Conservation (phyloP, 2,113 vertebrate genomes). For the Nicator chloris region DNA sequence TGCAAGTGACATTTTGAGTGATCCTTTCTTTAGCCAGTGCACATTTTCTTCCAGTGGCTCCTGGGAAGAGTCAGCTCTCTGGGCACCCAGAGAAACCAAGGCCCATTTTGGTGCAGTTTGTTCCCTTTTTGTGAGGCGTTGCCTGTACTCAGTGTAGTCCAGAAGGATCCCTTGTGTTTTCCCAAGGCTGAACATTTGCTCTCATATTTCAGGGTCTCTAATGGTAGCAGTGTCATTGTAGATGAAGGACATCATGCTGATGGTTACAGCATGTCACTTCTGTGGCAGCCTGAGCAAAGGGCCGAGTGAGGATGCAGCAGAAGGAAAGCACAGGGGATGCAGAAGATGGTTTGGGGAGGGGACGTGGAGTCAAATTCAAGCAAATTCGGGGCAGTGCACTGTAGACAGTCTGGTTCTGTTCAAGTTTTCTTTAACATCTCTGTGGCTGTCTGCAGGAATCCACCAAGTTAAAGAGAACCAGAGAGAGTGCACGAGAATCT, state of each 20-base stretch:
- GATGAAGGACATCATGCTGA: fast-evolving
- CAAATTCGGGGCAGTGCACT: background rate
- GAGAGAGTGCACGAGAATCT: background rate
- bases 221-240: fast-evolving
- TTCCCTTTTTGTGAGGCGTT: background rate
- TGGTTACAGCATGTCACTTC: background rate
- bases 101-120: background rate
- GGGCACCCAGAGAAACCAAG: background rate
- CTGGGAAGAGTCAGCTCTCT: background rate
- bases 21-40: background rate
- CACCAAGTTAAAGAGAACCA: background rate
- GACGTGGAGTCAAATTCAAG: background rate
- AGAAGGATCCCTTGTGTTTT: background rate
- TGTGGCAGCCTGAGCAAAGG: background rate
- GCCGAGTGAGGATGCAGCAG: background rate
- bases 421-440: background rate
- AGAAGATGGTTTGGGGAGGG: background rate
- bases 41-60: too few species aligned
- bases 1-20: background rate
- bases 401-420: background rate
- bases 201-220: background rate
- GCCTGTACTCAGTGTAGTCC: background rate
- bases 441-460: background rate
- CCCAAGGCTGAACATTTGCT: background rate
- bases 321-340: background rate